Evolutionary conservation across 35 echinoderm and acorn worm species (phyloP), one percentile per base, ranked within the genome.

Genomic region (Heliocidaris tuberculata): DNA sequence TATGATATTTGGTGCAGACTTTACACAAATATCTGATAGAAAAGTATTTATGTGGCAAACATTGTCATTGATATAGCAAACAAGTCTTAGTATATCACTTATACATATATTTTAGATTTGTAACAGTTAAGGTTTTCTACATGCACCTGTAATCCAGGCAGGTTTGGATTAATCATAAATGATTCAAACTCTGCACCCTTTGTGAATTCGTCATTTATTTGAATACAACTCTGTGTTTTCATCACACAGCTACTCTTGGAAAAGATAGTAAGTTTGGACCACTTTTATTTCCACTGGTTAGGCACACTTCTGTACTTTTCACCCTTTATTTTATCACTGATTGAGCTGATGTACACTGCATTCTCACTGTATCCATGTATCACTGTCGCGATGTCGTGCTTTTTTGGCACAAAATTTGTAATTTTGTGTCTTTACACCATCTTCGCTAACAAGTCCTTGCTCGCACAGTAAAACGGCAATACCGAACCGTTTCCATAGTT

Each of bases 221-320:
- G 31, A 89, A 89, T 89, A 48, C 87, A 89, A 48, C 70, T 89
- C 31, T 89, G n/a, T 86, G 9, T 89, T 47, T 13, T 89, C 9
- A 32, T 47, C 29, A 47, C 24, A 93, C 91, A 93, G 91, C 48
- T 52, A 93, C 91, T 31, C 91, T 93, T 59, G 91, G 91, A 13
- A 93, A 93, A 29, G 91, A 93, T 48, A 93, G 91, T 93, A 93
- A 93, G 91, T 93, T n/a, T 54, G 4, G 48, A 89, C 12, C 5
- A 48, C 31, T 89, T 89, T 89, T 78, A 78, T 78, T 78, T n/a
- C 27, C 87, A 42, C 87, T 47, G 87, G 47, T 42, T 89, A 6
- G 87, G 9, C 15, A 30, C 32, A 48, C 32, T 89, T 48, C 19
- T 48, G 19, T 89, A 31, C 87, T 78, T 78, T n/a, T 78, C 65